Base-by-base conservation (phyloP, 2,113 vertebrate genomes). In the Mohoua ochrocephala region DNA sequence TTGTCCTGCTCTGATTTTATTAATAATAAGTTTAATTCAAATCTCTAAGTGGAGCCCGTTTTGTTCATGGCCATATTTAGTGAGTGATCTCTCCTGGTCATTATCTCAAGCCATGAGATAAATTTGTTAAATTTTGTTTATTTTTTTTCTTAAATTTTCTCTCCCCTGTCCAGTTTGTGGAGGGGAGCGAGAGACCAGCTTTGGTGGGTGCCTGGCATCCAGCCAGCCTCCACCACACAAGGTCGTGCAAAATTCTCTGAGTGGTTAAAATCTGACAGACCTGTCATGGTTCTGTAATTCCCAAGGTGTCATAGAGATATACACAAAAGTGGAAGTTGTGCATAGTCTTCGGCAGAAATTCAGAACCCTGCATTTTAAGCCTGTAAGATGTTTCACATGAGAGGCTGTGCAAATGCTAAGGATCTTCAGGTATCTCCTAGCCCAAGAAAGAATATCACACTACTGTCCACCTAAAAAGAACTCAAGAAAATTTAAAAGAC, bases 71-170 rank as follows among this genome's bases (percentile, higher is more conserved):
- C 19, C 4, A 1, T 84, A 41, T 56, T 74, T n/a, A 65, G 30
- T 65, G 30, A 75, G 35, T 74, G n/a, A 56, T 47, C 30, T 65
- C 59, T 56, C 41, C 41, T 3, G 0, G 3, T 23, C 0, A 0
- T 64, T 45, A 54, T 39, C n/a, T 45, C 59, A 74, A 54, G 41
- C 18, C 28, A 28, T 74, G 28, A 56, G n/a, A 64, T n/a, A 33
- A 28, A 64, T 74, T 10, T 47, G 23, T 64, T 54, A 39, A 15
- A 22, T 54, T 74, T 33, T 47, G 33, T 54, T 84, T 16, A 3
- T 1, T 27, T 45, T 84, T 83, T 73, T 21, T 33, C 6, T 64
- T 73, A 26, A 4, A 31, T 35, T 44, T 73, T 54, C 27, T 84
- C 49, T 63, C 9, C 14, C 39, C 11, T 61, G 21, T 53, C 39